A percentile compares a stretch with the other conserved stretches of the same genome.
These are phyloP conservation scores for Chouioia cunea DNA, from an alignment of 2,888 invertebrate genomes.

Conservation along the genomic window DNA sequence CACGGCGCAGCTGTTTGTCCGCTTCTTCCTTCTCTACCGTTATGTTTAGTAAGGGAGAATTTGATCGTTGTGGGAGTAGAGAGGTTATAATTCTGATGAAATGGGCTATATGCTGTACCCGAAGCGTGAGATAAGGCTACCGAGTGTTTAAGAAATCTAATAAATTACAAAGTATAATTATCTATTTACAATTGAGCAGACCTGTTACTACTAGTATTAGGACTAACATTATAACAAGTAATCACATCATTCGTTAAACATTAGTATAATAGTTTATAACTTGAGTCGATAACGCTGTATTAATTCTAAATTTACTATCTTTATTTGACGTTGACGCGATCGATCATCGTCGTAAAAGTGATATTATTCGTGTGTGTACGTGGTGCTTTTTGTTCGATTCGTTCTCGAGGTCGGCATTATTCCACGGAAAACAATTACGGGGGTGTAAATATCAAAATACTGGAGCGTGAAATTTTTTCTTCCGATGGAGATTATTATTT, in stretches of 20 bases:
- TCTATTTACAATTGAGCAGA: no score
- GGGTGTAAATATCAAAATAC: conserved; percentile 2
- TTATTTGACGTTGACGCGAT: conserved; percentile 9
- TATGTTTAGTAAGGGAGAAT: conserved; percentile 1
- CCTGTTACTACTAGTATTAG: no score
- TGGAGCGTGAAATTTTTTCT: background rate
- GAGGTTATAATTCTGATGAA: conserved; percentile 5
- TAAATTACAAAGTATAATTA: no score
- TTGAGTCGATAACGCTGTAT: no score
- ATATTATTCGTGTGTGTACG: conserved; percentile 7
- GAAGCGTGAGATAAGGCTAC: background rate
- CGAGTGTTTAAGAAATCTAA: no score
- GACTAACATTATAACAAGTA: no score
- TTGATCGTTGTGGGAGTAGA: background rate
- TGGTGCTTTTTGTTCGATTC: conserved; percentile 23
- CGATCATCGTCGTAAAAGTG: conserved; percentile 19
- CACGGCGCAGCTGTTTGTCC: conserved; percentile 30
- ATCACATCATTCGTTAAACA: no score
- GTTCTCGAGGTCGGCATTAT: conserved; percentile 20
- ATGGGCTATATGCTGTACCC: background rate
- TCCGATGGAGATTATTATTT: no score
- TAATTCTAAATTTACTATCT: background rate
- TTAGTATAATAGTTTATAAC: no score
- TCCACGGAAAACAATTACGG: conserved; percentile 12
- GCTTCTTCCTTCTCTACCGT: background rate